Evolutionary conservation across 2,888 invertebrate species (phyloP), one percentile per base, ranked within the genome.

Genomic region (Pterostichus madidus): DNA sequence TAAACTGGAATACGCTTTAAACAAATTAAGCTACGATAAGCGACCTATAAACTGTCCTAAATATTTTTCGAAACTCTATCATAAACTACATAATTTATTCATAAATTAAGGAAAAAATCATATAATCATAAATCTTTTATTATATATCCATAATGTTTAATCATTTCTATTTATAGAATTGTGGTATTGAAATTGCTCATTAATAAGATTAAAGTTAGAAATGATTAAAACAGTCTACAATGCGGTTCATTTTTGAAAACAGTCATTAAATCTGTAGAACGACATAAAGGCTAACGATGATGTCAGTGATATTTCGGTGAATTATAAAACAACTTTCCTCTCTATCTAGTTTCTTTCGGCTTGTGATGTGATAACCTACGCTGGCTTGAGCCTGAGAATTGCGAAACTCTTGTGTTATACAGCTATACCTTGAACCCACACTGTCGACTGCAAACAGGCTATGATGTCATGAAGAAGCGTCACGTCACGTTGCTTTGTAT

Each of bases 221-320:
- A 0, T 39, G 39, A 5, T 39, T 8, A n/a, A n/a, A n/a, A n/a
- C n/a, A n/a, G n/a, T n/a, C n/a, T n/a, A n/a, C n/a, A n/a, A 39
- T 39, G 8, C n/a, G 6, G 1, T 49, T 11, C n/a, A 49, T 10
- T 49, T 49, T 49, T 13, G 49, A 49, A 49, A n/a, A 13, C 11
- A 49, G 13, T n/a, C 13, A 5, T 49, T 13, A 1, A 39, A 39
- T 39, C 39, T 7, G 39, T 5, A 39, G 39, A 39, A 39, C 39
- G 3, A 8, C 39, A 8, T 2, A 39, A 39, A 39, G 39, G 24
- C 24, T 39, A 39, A 39, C 7, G 78, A 59, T 79, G 78, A 79
- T 79, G 78, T 79, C 78, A 79, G 31, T 13, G n/a, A 79, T 79
- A 79, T 79, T 79, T 79, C 78, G 64, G 78, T 79, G 64, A 75